Conservation (phyloP, 2,888 invertebrate species). For the Scaptomyza cyrtandrae region DNA sequence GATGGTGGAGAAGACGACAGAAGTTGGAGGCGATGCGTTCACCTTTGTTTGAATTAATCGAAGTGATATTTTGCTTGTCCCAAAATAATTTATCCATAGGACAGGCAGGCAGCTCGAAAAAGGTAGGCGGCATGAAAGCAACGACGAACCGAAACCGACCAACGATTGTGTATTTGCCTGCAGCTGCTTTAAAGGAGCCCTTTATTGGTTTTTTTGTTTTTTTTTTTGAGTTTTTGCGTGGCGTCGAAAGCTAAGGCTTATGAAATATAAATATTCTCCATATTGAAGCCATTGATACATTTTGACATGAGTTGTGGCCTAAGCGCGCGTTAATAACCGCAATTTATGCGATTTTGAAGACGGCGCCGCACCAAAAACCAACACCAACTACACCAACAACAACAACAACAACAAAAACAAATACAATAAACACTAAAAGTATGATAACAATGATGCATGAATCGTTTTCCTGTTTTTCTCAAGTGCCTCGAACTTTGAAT, state of each 20-base stretch:
- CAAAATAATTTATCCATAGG: constrained; percentile 83
- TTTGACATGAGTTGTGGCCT: constrained; percentile 84
- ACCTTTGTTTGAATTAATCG: constrained; percentile 85
- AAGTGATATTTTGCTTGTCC: constrained; percentile 85
- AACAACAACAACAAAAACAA: too few relatives aligned
- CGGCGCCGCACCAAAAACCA: constrained; percentile 49
- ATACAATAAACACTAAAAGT: background rate
- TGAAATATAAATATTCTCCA: constrained; percentile 83
- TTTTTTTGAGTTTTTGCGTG: too few relatives aligned
- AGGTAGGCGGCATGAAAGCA: too few relatives aligned
- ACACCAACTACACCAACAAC: background rate
- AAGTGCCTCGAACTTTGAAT: background rate
- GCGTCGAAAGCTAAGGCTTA: constrained; percentile 4
- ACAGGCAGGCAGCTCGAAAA: background rate
- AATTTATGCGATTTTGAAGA: constrained; percentile 81
- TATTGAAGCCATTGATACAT: constrained; percentile 82
- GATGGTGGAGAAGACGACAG: background rate
- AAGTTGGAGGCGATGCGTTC: constrained; percentile 37
- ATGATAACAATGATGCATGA: constrained; percentile 1
- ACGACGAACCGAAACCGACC: background rate
- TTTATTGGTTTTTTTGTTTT: constrained; percentile 60
- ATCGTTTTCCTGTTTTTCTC: background rate
- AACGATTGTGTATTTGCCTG: constrained; percentile 35
- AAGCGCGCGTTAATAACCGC: constrained; percentile 81
- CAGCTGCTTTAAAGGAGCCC: constrained; percentile 44